Conservation (phyloP, 2,888 invertebrate genomes). For the Lordiphosa fenestrarum region DNA sequence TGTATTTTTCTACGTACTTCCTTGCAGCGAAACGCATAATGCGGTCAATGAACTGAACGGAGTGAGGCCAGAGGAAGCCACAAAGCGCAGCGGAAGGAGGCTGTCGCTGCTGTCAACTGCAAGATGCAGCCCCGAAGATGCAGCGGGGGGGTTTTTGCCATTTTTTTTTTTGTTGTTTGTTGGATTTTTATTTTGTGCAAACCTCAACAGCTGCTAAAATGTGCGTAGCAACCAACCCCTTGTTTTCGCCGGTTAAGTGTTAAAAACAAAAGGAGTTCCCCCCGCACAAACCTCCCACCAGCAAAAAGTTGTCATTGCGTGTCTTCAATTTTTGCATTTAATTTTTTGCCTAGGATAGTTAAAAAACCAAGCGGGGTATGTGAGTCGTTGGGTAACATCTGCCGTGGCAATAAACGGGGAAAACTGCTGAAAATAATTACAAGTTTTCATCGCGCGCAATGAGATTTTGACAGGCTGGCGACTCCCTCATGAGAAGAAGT, state of each 20-base stretch:
- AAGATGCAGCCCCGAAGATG: conserved; percentile 11
- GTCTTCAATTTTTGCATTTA: conserved; percentile 51
- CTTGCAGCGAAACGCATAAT: conserved; percentile 49
- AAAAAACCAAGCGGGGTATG: background rate
- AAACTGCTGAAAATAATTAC: conserved; percentile 46
- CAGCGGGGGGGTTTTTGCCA: conserved; percentile 11
- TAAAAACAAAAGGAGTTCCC: conserved; percentile 68
- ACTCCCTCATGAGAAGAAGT: conserved; percentile 12
- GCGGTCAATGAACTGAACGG: conserved; percentile 67
- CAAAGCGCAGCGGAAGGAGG: conserved; percentile 4
- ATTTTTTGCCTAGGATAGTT: conserved; percentile 31
- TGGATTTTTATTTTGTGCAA: conserved; percentile 33
- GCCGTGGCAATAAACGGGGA: conserved; percentile 22
- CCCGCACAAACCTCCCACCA: conserved; percentile 41
- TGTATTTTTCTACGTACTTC: conserved; percentile 15
- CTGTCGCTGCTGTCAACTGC: conserved; percentile 50
- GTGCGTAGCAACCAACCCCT: conserved; percentile 66
- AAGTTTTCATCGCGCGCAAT: conserved; percentile 51
- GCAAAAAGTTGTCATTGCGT: conserved; percentile 59
- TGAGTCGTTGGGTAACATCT: conserved; percentile 51
- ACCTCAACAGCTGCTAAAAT: conserved; percentile 73
- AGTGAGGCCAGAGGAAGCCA: conserved; percentile 37
- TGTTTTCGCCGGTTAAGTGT: conserved; percentile 53
- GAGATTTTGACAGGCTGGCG: conserved; percentile 55
- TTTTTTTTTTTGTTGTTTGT: conserved; percentile 9